phyloP scores from a whole-genome alignment of 53 echinoderm and acorn worm species.

The Paracentrotus lividus region DNA sequence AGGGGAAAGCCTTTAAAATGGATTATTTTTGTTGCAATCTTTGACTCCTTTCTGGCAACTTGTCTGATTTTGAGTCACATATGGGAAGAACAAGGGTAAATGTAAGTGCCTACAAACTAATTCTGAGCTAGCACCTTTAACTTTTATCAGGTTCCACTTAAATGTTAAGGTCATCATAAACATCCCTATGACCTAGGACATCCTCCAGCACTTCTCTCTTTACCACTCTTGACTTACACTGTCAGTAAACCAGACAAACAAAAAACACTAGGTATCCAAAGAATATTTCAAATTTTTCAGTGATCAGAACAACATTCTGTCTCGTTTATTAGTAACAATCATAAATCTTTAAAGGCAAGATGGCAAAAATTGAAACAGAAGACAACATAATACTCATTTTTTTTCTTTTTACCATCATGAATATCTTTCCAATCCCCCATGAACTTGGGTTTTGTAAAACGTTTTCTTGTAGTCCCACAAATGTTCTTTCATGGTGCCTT shows the following conservation, averaged over 20 bases:
- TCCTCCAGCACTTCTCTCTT: neutral
- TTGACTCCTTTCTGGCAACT: too few relatives aligned
- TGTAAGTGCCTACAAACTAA: too few relatives aligned
- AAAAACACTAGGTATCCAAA: constrained; percentile 1
- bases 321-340: constrained; percentile 70
- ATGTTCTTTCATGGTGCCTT: constrained; percentile 23
- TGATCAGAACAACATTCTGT: constrained; percentile 62
- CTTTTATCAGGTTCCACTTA: neutral
- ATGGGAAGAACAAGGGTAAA: too few relatives aligned
- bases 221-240: neutral
- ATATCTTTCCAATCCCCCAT: constrained; percentile 41
- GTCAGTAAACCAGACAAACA: constrained; percentile 10
- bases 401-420: constrained; percentile 60
- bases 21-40: too few relatives aligned
- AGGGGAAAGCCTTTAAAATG: too few relatives aligned
- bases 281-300: neutral
- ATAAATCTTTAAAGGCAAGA: constrained; percentile 73
- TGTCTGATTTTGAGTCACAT: too few relatives aligned
- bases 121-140: constrained; percentile 23
- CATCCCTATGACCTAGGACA: constrained; percentile 2
- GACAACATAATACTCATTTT: constrained; percentile 64
- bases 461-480: neutral
- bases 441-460: neutral
- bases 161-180: constrained; percentile 15
- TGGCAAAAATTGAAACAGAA: constrained; percentile 62